Conservation (phyloP, 1,140 invertebrate species). For the Drosophila bocki region DNA sequence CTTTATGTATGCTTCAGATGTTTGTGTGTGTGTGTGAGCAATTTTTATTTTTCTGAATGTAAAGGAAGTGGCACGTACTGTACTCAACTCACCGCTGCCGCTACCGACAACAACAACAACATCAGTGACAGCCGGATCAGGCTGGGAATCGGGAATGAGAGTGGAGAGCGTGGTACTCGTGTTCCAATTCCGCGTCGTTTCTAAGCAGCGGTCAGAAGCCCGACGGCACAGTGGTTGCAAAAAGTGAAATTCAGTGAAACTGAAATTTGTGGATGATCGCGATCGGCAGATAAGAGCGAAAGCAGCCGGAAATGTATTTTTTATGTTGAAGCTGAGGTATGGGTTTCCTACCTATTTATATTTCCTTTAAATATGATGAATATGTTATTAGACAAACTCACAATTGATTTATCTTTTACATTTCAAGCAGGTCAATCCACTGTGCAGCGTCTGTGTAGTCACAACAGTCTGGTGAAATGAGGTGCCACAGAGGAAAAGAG, state of each 20-base stretch:
- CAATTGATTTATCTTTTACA: too few relatives aligned
- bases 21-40: slow-evolving; percentile 49
- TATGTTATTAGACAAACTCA: too few relatives aligned
- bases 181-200: slow-evolving; percentile 56
- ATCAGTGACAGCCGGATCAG: slow-evolving; percentile 58
- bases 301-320: slow-evolving; percentile 14
- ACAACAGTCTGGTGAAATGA: slow-evolving; percentile 9
- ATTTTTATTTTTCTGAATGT: slow-evolving; percentile 84
- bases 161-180: slow-evolving; percentile 51
- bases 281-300: slow-evolving; percentile 25
- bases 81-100: slow-evolving; percentile 65
- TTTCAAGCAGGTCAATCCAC: slow-evolving; percentile 2
- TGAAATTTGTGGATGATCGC: slow-evolving; percentile 20
- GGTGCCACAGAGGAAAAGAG: not conserved
- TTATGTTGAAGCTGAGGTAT: not conserved
- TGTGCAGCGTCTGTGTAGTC: slow-evolving; percentile 24
- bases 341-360: not conserved
- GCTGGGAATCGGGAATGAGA: slow-evolving; percentile 56
- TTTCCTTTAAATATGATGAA: too few relatives aligned
- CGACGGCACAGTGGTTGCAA: slow-evolving; percentile 58
- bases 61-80: slow-evolving; percentile 84
- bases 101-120: slow-evolving; percentile 57
- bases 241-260: slow-evolving; percentile 38
- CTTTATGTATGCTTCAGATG: slow-evolving; percentile 43
- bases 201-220: slow-evolving; percentile 42